Percentiles rank a stretch among this genome's conserved stretches.
phyloP scores from a whole-genome alignment of 2,888 invertebrate genomes.

The Tillus elongatus region DNA sequence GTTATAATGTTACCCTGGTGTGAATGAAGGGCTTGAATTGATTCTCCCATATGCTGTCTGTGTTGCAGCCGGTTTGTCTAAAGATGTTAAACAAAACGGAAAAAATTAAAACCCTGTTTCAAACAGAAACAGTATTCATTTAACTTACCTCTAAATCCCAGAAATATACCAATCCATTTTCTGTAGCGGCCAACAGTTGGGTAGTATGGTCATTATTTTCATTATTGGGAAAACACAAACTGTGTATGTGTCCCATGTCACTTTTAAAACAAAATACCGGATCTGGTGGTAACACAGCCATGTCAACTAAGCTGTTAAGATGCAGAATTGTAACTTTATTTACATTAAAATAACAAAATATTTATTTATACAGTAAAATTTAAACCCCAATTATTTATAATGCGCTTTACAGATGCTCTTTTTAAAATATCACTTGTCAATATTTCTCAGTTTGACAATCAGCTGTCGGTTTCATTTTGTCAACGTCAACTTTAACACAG shows the following conservation, averaged over 20 bases:
- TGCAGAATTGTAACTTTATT: no score
- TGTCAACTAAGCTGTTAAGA: no score
- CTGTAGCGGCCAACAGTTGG: slow-evolving; percentile 60
- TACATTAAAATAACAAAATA: no score
- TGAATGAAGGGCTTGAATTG: slow-evolving; percentile 54
- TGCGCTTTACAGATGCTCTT: no score
- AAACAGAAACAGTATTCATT: slow-evolving; percentile 6
- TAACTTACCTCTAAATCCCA: slow-evolving; percentile 66
- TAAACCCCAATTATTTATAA: no score
- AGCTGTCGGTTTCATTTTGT: no score
- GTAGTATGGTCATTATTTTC: slow-evolving; percentile 48
- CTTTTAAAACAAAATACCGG: slow-evolving; percentile 65
- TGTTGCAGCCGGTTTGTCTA: slow-evolving; percentile 63
- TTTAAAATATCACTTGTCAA: no score
- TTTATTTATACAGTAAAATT: no score
- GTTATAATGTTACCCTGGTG: slow-evolving; percentile 55
- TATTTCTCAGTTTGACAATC: no score
- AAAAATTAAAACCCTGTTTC: no score
- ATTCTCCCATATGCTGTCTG: slow-evolving; percentile 56
- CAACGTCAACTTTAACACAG: no score
- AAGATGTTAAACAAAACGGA: slow-evolving; percentile 30
- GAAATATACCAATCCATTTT: slow-evolving; percentile 64
- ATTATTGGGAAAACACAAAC: slow-evolving; percentile 56
- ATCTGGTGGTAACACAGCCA: slow-evolving; percentile 68
- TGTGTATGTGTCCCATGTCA: slow-evolving; percentile 64